phyloP scores from a whole-genome alignment of 1,140 invertebrate genomes.

The Cyclargus thomasi region DNA sequence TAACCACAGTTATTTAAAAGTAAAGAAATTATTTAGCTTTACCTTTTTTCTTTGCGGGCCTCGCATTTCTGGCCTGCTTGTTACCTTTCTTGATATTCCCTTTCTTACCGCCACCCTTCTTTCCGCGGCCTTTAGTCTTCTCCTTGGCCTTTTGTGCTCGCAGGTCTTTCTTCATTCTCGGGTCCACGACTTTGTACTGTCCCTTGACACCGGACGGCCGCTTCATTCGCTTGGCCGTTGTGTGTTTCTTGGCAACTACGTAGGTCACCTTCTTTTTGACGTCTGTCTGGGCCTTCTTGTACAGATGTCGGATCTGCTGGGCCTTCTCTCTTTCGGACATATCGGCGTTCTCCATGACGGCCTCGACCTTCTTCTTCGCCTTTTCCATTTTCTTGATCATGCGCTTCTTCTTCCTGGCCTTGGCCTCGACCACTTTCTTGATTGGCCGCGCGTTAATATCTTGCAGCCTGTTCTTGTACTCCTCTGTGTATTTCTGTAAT shows the following conservation, averaged over 20 bases:
- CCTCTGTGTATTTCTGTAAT: slow-evolving; percentile 67
- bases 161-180: slow-evolving; percentile 96
- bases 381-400: slow-evolving; percentile 90
- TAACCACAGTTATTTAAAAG: neutral
- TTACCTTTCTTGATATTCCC: slow-evolving; percentile 34
- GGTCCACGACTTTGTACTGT: slow-evolving; percentile 95
- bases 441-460: slow-evolving; percentile 96
- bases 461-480: slow-evolving; percentile 85
- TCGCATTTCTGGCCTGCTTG: slow-evolving; percentile 53
- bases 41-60: slow-evolving; percentile 27
- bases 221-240: slow-evolving; percentile 82
- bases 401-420: slow-evolving; percentile 96
- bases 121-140: slow-evolving; percentile 64
- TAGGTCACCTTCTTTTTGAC: slow-evolving; percentile 95
- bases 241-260: slow-evolving; percentile 94
- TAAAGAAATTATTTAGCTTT: slow-evolving; percentile 21
- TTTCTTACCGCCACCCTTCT: slow-evolving; percentile 47
- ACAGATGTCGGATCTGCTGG: slow-evolving; percentile 93
- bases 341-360: slow-evolving; percentile 91
- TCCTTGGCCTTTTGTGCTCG: slow-evolving; percentile 81
- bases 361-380: slow-evolving; percentile 96
- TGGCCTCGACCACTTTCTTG: slow-evolving; percentile 99
- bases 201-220: slow-evolving; percentile 93
- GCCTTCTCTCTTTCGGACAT: slow-evolving; percentile 94
- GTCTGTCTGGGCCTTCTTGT: slow-evolving; percentile 90